phyloP scores from a whole-genome alignment of 2,797 vertebrate species.

The Malurus leucopterus region DNA sequence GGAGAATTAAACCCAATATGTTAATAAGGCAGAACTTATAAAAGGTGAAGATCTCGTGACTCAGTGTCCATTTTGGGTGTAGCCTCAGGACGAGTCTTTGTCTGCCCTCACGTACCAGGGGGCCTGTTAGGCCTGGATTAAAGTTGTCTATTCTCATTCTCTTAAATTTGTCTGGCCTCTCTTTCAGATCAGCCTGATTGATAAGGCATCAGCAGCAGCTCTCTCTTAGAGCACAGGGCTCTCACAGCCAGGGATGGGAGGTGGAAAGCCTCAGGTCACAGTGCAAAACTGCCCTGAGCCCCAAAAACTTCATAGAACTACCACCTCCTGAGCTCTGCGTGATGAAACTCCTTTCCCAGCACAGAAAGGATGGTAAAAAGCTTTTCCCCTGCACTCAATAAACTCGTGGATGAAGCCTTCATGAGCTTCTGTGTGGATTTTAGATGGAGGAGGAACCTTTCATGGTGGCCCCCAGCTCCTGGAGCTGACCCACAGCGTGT shows the following conservation, averaged over 20 bases:
- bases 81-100: too few relatives aligned
- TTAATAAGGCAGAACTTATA: too few relatives aligned
- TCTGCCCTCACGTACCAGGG: too few relatives aligned
- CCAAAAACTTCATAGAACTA: not conserved
- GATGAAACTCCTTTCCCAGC: not conserved
- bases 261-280: not conserved
- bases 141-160: too few relatives aligned
- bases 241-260: not conserved
- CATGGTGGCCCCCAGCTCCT: not conserved
- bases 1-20: too few relatives aligned
- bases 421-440: not conserved
- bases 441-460: not conserved
- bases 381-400: not conserved
- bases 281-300: not conserved
- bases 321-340: not conserved
- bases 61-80: too few relatives aligned
- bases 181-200: too few relatives aligned
- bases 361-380: accelerated
- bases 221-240: not conserved
- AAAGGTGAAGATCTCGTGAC: too few relatives aligned
- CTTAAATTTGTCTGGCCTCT: too few relatives aligned
- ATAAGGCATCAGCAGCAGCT: not conserved
- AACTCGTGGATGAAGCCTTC: not conserved
- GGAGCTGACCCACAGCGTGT: not conserved
- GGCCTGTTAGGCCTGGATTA: too few relatives aligned